Base-by-base conservation (phyloP, 2,797 vertebrate species). In the Leucoraja ocellata region DNA sequence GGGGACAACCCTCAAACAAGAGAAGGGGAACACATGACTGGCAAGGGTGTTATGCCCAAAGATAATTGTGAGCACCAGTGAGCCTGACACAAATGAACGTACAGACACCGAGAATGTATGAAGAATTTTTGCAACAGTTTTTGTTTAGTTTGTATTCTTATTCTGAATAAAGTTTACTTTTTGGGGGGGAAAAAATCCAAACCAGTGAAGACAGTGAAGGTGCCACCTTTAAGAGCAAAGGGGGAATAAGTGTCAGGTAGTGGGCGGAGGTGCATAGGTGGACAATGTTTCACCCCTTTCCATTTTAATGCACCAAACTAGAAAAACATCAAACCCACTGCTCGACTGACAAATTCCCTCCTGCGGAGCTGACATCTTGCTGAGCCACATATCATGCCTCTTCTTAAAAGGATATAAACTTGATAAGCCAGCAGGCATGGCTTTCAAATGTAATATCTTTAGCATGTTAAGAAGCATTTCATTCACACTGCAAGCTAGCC, bases 351-450 rank as follows among this genome's bases (percentile, higher is more conserved):
- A 86, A 65, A 28, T 65, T 65, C 61, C 14, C 0, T 86, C 63
- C 83, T 65, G 58, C 63, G 61, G 28, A 11, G n/a, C 58, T 32
- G 83, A 63, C 61, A 86, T 32, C 61, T 65, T 61, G 58, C 61
- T 32, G 83, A 86, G 83, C 11, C 0, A 28, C n/a, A 32, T 21
- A 88, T 36, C n/a, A 36, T 88, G 61, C 16, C 65, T 36, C 63
- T 88, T 32, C 84, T 18, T 88, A 88, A 88, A 32, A 68, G 84
- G 63, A 68, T 68, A 36, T 68, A 88, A 88, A 68, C 84, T 68
- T 88, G 84, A 88, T 68, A 88, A 86, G 61, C 61, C 84, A 88
- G n/a, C 84, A 18, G 63, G 63, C 32, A 32, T 36, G 63, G 39
- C 58, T 86, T 86, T 65, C 83, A 86, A 86, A 11, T 86, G 11